A percentile compares a stretch with the other conserved stretches of the same genome.
These are phyloP conservation scores for Plecotus auritus DNA, from an alignment of 2,113 vertebrate genomes.

Conservation along the genomic window DNA sequence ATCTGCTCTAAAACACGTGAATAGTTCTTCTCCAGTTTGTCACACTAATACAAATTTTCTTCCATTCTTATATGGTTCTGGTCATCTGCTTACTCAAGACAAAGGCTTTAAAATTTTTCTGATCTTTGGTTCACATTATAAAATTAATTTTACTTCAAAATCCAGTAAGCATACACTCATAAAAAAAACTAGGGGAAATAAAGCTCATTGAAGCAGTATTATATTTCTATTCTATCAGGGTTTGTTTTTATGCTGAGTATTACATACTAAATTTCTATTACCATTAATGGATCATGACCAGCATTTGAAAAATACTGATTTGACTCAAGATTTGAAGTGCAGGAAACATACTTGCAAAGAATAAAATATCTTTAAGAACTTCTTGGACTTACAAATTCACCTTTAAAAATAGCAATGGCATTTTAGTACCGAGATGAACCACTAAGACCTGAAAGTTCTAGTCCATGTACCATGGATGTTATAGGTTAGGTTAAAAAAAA, in stretches of 20 bases:
- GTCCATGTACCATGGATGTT: neutral
- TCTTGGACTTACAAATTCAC: neutral
- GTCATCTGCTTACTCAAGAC: neutral
- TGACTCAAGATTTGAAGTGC: neutral
- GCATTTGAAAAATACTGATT: neutral
- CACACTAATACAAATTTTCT: neutral
- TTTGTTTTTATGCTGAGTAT: neutral
- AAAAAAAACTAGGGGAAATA: neutral
- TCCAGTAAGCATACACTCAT: neutral
- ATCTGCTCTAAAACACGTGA: neutral
- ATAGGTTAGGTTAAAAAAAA: neutral
- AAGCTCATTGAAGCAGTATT: neutral
- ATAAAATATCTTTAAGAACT: neutral
- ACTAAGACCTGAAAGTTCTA: neutral
- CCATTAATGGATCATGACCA: neutral
- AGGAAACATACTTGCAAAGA: constrained; percentile 4
- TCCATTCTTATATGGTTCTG: neutral
- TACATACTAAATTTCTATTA: neutral
- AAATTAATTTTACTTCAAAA: constrained; percentile 23
- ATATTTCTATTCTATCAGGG: neutral
- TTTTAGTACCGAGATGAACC: neutral
- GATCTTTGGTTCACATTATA: neutral
- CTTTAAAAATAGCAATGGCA: neutral
- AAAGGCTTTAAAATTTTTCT: neutral
- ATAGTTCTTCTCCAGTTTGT: neutral